Conservation (phyloP, 2,113 vertebrate genomes). For the Enhydra lutris region DNA sequence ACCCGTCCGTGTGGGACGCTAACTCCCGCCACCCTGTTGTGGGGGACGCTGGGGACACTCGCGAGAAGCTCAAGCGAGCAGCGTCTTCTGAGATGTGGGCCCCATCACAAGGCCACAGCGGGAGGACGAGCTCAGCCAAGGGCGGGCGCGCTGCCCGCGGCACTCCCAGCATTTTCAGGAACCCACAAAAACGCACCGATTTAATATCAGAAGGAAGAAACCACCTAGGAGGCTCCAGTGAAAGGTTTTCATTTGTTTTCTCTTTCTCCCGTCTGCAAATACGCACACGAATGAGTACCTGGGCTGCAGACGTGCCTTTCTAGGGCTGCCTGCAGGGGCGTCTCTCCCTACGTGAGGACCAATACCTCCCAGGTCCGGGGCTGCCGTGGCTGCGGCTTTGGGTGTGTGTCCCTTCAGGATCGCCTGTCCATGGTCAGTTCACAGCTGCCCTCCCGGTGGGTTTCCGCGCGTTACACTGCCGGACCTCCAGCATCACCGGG, state of each 20-base stretch:
- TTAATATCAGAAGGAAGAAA: background rate
- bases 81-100: rapidly evolving
- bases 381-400: rapidly evolving
- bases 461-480: rapidly evolving
- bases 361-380: rapidly evolving
- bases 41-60: rapidly evolving
- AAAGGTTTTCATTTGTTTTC: background rate
- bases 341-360: too few species aligned
- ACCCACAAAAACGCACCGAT: background rate
- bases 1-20: rapidly evolving
- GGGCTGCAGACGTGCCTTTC: too few species aligned
- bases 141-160: too few species aligned
- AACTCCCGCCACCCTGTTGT: rapidly evolving
- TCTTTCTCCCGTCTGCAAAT: background rate
- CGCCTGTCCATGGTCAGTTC: rapidly evolving
- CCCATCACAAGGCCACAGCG: too few species aligned
- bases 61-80: rapidly evolving
- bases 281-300: rapidly evolving
- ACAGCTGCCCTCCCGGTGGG: rapidly evolving
- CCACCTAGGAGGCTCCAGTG: too few species aligned
- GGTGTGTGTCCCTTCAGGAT: rapidly evolving
- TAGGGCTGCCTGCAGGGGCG: rapidly evolving
- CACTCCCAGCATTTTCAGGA: rapidly evolving
- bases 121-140: rapidly evolving
- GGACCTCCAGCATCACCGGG: too few species aligned